Evolutionary conservation across 2,888 invertebrate genomes (phyloP).

Genomic region (Drosophila peninsularis): DNA sequence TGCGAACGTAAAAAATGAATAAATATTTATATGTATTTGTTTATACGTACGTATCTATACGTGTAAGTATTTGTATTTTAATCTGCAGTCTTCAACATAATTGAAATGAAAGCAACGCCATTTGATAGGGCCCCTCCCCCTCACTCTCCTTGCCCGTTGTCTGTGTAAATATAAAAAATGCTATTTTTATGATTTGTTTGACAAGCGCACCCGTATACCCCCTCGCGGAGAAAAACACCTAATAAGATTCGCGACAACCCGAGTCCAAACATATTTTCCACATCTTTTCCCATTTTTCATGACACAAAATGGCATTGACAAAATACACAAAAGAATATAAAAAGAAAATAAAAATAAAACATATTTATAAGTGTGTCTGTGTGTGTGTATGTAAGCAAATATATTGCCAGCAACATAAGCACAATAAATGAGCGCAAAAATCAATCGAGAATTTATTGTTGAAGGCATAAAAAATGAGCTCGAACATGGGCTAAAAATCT

Average conservation of each 20-base stretch:
- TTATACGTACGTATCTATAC: background rate
- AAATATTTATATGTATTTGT: conserved; percentile 15
- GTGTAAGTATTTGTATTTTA: conserved; percentile 51
- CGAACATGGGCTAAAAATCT: conserved; percentile 57
- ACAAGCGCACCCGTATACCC: conserved; percentile 35
- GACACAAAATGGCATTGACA: conserved; percentile 47
- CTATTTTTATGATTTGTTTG: conserved; percentile 77
- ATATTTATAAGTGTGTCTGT: conserved; percentile 16
- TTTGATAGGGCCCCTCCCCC: conserved; percentile 42
- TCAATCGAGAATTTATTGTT: conserved; percentile 80
- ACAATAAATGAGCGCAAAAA: conserved; percentile 72
- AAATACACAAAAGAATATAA: conserved; percentile 39
- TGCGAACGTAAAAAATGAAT: conserved; percentile 24
- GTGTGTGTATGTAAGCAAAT: conserved; percentile 34
- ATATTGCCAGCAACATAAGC: conserved; percentile 56
- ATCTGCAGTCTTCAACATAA: conserved; percentile 61
- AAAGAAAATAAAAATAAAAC: conserved; percentile 18
- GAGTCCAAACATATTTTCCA: conserved; percentile 42
- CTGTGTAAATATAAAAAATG: conserved; percentile 34
- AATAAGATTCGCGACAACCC: conserved; percentile 28
- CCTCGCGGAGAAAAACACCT: conserved; percentile 16
- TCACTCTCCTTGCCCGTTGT: background rate
- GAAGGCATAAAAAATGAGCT: conserved; percentile 65
- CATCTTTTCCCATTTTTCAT: conserved; percentile 43
- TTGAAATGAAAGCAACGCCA: conserved; percentile 70